Conservation (phyloP, 2,888 invertebrate genomes). For the Eupithecia subumbrata region DNA sequence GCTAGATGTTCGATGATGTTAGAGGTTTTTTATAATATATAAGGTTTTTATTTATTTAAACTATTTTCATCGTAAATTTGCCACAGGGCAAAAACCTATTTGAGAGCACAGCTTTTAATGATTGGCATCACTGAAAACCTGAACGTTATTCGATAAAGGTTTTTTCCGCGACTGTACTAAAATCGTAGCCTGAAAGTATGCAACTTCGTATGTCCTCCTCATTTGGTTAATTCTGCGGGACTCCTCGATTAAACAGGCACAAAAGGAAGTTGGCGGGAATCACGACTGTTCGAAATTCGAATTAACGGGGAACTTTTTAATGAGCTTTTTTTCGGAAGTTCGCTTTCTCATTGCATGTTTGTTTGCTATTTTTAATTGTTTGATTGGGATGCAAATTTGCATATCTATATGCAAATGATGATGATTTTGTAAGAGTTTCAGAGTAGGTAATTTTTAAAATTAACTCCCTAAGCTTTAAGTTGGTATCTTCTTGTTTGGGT, state of each 20-base stretch:
- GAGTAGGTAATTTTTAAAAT: background rate
- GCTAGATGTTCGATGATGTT: background rate
- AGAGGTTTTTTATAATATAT: too few relatives aligned
- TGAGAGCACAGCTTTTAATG: background rate
- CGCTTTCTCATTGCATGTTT: slow-evolving; percentile 28
- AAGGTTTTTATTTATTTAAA: too few relatives aligned
- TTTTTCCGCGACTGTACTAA: slow-evolving; percentile 35
- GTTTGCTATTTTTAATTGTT: slow-evolving; percentile 32
- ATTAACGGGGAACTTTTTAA: slow-evolving; percentile 77
- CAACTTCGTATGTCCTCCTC: slow-evolving; percentile 62
- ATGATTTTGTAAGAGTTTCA: background rate
- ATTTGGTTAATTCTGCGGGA: slow-evolving; percentile 79
- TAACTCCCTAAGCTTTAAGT: background rate
- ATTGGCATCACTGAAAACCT: background rate
- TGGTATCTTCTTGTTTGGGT: too few relatives aligned
- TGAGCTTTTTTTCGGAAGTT: slow-evolving; percentile 62
- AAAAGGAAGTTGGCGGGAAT: slow-evolving; percentile 75
- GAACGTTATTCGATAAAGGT: background rate
- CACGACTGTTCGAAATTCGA: slow-evolving; percentile 65
- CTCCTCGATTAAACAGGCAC: slow-evolving; percentile 76
- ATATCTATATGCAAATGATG: background rate
- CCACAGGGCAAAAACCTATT: background rate
- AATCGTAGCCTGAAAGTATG: slow-evolving; percentile 34
- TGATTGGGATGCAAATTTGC: slow-evolving; percentile 1
- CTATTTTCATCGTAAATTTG: too few relatives aligned